Evolutionary conservation across 2,797 vertebrate species (phyloP), one percentile per base, ranked within the genome.

Genomic region (Danio jaintianensis): DNA sequence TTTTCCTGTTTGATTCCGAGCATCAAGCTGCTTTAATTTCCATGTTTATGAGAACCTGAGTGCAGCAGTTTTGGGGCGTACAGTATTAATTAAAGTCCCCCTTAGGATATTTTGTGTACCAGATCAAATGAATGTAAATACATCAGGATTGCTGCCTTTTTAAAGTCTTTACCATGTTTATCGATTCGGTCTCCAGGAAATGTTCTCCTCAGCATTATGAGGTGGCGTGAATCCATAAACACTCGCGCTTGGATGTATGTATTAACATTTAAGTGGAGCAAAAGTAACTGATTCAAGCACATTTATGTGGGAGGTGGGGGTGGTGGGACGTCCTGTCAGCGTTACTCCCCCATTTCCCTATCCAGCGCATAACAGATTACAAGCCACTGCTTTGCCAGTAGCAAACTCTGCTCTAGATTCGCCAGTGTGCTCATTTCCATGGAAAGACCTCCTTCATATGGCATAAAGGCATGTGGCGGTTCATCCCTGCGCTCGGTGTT

Each of bases 321-420:
- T 84, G 87, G 64, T 86, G 81, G 82, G 82, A 87, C 87, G 62
- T 88, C 82, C 77, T 91, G 85, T 88, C 87, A 89, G 83, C 61
- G 53, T 77, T 85, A 78, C 86, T 87, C 72, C 20, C 76, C 56
- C 79, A 16, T 79, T 70, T 83, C 53, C 63, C 52, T 62, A 68
- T 75, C 81, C 73, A 86, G 87, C 76, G 87, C 83, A 84, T 43
- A 84, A 83, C 81, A 80, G 77, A 87, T 88, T 87, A 89, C 88
- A 87, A 90, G 75, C 82, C 79, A 86, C 85, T 18, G 10, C 2
- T 89, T 90, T 78, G 87, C 87, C 88, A 86, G 84, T 79, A 91
- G 90, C 87, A 80, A 82, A 78, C 84, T 86, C 78, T 85, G 87
- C 86, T 91, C 88, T 55, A 87, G 63, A 87, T 92, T 89, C 75